Evolutionary conservation across 2,113 vertebrate genomes (phyloP).

Genomic region (Formicarius rufipectus): DNA sequence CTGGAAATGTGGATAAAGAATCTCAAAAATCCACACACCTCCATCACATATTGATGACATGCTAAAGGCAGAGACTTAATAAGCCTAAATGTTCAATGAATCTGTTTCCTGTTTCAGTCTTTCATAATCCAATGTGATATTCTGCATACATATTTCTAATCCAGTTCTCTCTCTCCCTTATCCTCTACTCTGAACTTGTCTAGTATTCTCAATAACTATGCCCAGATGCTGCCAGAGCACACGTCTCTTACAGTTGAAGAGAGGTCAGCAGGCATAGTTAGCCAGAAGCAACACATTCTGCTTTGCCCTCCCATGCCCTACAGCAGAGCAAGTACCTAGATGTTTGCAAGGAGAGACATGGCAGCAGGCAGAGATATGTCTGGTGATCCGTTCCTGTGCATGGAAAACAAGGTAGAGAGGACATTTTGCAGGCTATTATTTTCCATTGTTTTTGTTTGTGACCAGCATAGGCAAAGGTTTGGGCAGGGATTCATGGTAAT

Average conservation of each 20-base stretch:
- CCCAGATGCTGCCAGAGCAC: background rate
- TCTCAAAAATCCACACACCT: background rate
- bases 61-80: background rate
- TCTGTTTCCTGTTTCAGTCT: background rate
- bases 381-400: background rate
- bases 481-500: background rate
- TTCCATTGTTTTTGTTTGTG: background rate
- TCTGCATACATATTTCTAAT: background rate
- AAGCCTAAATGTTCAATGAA: background rate
- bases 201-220: background rate
- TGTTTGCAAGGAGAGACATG: background rate
- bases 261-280: background rate
- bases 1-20: background rate
- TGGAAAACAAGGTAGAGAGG: background rate
- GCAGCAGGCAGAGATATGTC: background rate
- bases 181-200: background rate
- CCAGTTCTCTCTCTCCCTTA: rapidly evolving
- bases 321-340: no score
- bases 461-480: background rate
- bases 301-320: background rate
- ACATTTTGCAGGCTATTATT: background rate
- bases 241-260: rapidly evolving
- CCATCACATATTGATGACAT: background rate
- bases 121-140: background rate
- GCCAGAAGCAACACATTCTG: rapidly evolving